Evolutionary conservation across 2,888 invertebrate genomes (phyloP).

Genomic region (Stenurella melanura): DNA sequence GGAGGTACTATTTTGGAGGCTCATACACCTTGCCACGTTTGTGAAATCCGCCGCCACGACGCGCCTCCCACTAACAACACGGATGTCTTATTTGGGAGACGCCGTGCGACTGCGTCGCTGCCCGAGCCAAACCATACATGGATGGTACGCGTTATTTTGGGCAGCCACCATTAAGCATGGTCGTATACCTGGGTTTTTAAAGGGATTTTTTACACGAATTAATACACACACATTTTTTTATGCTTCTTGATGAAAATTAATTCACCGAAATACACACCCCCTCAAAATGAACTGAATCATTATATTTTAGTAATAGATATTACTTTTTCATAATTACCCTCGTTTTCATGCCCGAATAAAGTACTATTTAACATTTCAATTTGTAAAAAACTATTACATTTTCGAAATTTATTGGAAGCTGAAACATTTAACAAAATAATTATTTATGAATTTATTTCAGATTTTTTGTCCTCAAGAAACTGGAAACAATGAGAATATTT

Average conservation of each 20-base stretch:
- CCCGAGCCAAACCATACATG: constrained; percentile 72
- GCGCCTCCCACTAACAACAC: constrained; percentile 62
- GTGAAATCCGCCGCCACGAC: constrained; percentile 61
- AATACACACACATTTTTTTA: not conserved
- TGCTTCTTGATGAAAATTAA: not conserved
- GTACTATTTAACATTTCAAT: too few species aligned
- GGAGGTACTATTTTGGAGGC: constrained; percentile 64
- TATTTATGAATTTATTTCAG: too few species aligned
- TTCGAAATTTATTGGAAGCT: too few species aligned
- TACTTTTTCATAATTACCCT: too few species aligned
- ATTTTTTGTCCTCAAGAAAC: too few species aligned
- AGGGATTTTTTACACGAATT: not conserved
- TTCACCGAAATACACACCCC: not conserved
- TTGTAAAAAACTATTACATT: too few species aligned
- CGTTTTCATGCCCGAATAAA: too few species aligned
- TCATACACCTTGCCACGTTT: constrained; percentile 63
- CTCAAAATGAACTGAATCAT: not conserved
- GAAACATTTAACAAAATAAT: too few species aligned
- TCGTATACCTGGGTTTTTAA: constrained; percentile 40
- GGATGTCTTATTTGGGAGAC: constrained; percentile 72
- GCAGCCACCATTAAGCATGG: constrained; percentile 59
- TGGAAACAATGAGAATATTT: too few species aligned
- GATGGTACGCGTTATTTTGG: constrained; percentile 70
- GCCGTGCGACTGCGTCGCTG: constrained; percentile 71
- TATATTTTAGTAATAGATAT: not conserved